Percentiles rank a stretch among this genome's conserved stretches.
Conservation (phyloP, 1,140 invertebrate species). For the Helicoverpa zea region DNA sequence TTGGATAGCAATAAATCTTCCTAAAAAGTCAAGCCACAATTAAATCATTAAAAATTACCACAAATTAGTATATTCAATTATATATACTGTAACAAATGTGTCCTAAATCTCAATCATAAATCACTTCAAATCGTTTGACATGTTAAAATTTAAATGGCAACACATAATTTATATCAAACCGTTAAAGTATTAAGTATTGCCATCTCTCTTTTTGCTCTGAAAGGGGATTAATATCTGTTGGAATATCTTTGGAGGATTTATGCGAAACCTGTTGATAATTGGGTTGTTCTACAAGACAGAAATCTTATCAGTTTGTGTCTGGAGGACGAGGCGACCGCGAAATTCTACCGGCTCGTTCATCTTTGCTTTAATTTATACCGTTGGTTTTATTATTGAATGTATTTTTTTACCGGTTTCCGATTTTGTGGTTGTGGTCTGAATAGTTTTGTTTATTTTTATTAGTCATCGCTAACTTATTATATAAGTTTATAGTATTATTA, state of each 20-base stretch:
- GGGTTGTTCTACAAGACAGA: constrained; percentile 1
- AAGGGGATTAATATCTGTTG: constrained; percentile 37
- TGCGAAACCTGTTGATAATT: constrained; percentile 43
- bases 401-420: background rate
- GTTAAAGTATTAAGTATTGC: constrained; percentile 26
- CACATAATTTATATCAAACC: constrained; percentile 10
- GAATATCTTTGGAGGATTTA: constrained; percentile 38
- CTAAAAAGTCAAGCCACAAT: background rate
- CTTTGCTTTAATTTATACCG: background rate
- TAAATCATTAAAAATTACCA: background rate
- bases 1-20: too few species aligned
- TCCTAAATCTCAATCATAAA: constrained; percentile 13
- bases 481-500: too few species aligned
- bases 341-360: background rate
- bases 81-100: background rate
- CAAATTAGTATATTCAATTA: background rate
- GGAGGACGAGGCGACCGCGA: background rate
- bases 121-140: constrained; percentile 4
- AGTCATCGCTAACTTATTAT: too few species aligned
- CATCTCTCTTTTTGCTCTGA: constrained; percentile 17
- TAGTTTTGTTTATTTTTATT: background rate
- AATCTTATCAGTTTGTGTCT: background rate
- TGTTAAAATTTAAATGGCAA: constrained; percentile 23
- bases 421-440: background rate
- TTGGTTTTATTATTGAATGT: background rate